Evolutionary conservation across 2,797 vertebrate species (phyloP), one percentile per base, ranked within the genome.

Genomic region (Sebastes jordani): DNA sequence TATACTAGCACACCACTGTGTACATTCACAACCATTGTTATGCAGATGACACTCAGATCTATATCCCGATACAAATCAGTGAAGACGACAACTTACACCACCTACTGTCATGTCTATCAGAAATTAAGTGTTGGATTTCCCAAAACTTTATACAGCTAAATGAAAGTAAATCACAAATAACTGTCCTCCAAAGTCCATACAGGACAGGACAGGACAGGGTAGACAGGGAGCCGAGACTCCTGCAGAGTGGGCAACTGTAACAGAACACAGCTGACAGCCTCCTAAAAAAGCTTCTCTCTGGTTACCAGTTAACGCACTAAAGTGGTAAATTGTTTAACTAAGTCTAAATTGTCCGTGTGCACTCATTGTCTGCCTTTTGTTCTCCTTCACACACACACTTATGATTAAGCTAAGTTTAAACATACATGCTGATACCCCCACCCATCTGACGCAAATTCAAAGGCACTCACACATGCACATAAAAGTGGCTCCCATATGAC

Each of bases 271-370:
- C 38, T 42, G 74, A 61, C 42, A 13, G 52, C 58, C 11, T 74
- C 60, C 27, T 76, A 70, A 79, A 76, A 84, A 76, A 71, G 74
- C 68, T 42, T 38, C 60, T 67, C 52, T 68, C 56, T 86, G 73
- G 65, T 64, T 10, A n/a, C 49, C 49, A 29, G 73, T 74, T 68
- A 71, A 70, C 46, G 56, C 71, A 30, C 36, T 56, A 22, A 82
- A 86, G 72, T 70, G 62, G 62, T 80, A 66, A 74, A 80, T 29
- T 78, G 64, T 85, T 84, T 79, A 66, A 84, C 63, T 81, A 65
- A 32, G 34, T 74, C 30, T 22, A 7, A 52, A 38, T 72, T 22
- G 59, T 27, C 20, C 58, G 11, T 7, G 49, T 62, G 38, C 30
- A 1, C 16, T 64, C 34, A 38, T 49, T 60, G 32, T 76, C 32